Base-by-base conservation (phyloP, 2,797 vertebrate species). In the Macropus fuliginosus region DNA sequence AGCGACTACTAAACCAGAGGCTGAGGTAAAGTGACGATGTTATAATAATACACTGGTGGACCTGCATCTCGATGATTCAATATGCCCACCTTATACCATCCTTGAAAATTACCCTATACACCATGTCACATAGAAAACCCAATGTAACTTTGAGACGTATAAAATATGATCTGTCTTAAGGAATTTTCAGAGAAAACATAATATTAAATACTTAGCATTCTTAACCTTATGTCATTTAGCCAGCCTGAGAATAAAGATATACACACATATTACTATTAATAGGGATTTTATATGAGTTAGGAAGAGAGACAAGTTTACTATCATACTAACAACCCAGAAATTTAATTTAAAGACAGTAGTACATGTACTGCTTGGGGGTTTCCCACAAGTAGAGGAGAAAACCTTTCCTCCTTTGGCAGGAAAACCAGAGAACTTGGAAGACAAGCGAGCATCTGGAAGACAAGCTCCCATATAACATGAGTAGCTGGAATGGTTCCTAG, bases 41-140 rank as follows among this genome's bases (percentile, higher is more conserved):
- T 98, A 94, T 97, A 98, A 98, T 97, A 98, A 98, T 97, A 98
- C 46, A 93, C 56, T 97, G 91, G 93, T 97, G 96, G 97, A 97
- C 98, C 81, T 95, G 66, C 93, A 97, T 92, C 94, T 98, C 91
- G 13, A 93, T 96, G 97, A 90, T 94, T 95, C 91, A 97, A 95
- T 94, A 97, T 24, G 55, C 0, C n/a, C 66, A 29, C 54, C 92
- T 91, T 97, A 97, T 54, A 97, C 92, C 28, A 97, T 89, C 93
- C 96, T 92, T 92, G 95, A 96, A 94, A 54, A 98, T 92, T 94
- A 92, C 56, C 87, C 93, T 81, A 94, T 5, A 3, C 93, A 91
- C 55, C 66, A 91, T 46, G 93, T 93, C 46, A 93, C 93, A 56
- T 93, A 52, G 74, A 55, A 98, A 98, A 98, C 92, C 91, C 96